Base-by-base conservation (phyloP, 2,888 invertebrate genomes). In the Heterodera filipjevi region DNA sequence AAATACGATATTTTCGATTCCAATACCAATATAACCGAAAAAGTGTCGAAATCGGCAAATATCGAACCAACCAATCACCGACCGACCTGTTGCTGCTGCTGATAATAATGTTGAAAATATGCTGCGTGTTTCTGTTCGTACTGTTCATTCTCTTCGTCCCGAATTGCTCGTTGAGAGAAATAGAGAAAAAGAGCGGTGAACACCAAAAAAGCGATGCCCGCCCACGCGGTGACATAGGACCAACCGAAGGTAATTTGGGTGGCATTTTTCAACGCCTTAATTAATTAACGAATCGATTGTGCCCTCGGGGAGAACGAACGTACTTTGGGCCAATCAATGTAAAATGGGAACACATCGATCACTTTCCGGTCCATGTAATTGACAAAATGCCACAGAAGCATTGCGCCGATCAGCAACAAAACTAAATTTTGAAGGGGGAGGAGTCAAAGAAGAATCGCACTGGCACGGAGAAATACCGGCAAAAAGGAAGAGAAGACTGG, bases 151-250 rank as follows among this genome's bases (percentile, higher is more conserved):
- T 87, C 85, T 77, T 87, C 87, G 32, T 79, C 77, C 71, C 66
- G 46, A 68, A 89, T 83, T 8, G 86, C 83, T 22, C 80, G 53
- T 68, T 84, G 82, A 32, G 86, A 84, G 35, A 82, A 79, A 80
- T 87, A 82, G 82, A 89, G 84, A 81, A 83, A 84, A 46, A 85
- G 72, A 35, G 87, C 85, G 30, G 86, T 82, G 39, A 95, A 92
- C 89, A 96, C 92, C 89, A 95, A 93, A 92, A 95, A 93, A 88
- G 94, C 95, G 90, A 96, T 95, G 91, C 95, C 95, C 91, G 95
- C 94, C 96, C 96, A 96, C 91, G 95, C 95, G 90, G 95, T 93
- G 92, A 95, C 94, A 92, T 96, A 96, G 89, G 95, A 95, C 95
- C 95, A 96, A 91, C 95, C 95, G 92, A 95, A 96, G 92, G 85